Evolutionary conservation across 2,888 invertebrate genomes (phyloP).

Genomic region (Hirtodrosophila duncani): DNA sequence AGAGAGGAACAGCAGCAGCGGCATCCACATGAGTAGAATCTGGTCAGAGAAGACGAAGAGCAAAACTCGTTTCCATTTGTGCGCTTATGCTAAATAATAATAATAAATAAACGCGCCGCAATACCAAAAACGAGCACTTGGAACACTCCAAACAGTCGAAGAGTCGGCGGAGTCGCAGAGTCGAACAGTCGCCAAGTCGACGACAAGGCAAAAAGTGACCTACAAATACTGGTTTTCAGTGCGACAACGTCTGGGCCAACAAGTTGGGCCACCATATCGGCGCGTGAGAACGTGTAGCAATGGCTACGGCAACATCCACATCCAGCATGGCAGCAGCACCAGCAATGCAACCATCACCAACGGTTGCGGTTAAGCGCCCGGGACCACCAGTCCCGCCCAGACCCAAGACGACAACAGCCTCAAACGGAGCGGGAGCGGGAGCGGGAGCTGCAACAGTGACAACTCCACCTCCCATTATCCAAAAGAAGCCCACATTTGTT

Average conservation of each 20-base stretch:
- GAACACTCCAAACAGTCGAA: conserved; percentile 22
- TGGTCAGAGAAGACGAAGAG: conserved; percentile 28
- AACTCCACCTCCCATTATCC: conserved; percentile 54
- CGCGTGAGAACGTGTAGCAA: conserved; percentile 61
- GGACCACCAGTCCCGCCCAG: conserved; percentile 90
- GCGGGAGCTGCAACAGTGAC: conserved; percentile 12
- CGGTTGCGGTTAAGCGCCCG: conserved; percentile 80
- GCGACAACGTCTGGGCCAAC: too few relatives aligned
- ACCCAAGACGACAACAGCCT: conserved; percentile 79
- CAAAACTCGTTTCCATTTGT: conserved; percentile 62
- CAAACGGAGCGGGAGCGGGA: conserved; percentile 15
- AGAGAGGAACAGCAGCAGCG: conserved; percentile 31
- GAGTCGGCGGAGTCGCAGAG: neutral
- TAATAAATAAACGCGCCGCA: conserved; percentile 59
- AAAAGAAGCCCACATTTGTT: conserved; percentile 65
- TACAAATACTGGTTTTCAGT: conserved; percentile 75
- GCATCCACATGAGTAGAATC: conserved; percentile 51
- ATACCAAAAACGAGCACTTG: conserved; percentile 38
- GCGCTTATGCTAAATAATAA: conserved; percentile 69
- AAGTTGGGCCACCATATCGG: conserved; percentile 30
- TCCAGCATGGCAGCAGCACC: conserved; percentile 31
- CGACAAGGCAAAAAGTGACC: conserved; percentile 69
- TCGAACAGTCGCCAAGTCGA: neutral
- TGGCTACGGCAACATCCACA: conserved; percentile 51
- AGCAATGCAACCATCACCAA: conserved; percentile 62